Evolutionary conservation across 2,113 vertebrate genomes (phyloP), one percentile per base, ranked within the genome.

Genomic region (Eclectus roratus): DNA sequence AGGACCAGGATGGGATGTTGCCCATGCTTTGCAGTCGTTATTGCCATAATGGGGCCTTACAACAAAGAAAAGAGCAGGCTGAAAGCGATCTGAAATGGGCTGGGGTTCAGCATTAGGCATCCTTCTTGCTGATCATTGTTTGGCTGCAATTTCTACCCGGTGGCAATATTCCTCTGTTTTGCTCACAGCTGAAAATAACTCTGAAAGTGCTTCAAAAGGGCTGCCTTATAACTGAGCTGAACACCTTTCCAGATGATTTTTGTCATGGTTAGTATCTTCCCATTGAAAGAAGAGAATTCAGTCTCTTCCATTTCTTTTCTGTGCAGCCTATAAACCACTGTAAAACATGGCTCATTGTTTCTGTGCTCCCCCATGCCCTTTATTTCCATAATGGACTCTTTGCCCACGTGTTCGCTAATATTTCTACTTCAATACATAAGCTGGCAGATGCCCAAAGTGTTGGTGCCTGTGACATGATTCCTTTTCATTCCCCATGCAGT

Each of bases 111-210:
- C 71, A 89, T 49, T 79, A 82, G 74, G 87, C 71, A 87, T 94
- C 78, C 71, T 85, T 94, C 91, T 66, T 85, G 88, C 63, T 4
- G 14, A 21, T 58, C 64, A 44, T 55, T 91, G 86, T 89, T 94
- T 93, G 85, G 87, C 70, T 91, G 91, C 66, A 88, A 89, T 97
- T 95, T 83, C 85, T 70, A 63, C 68, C 46, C 24, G 1, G 91
- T 88, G 60, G 79, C 88, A 89, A 90, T 85, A 94, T 80, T 93
- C 89, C 89, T 88, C 71, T 60, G 64, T 79, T 95, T 97, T 89
- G 71, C 91, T 96, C 24, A 5, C 82, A 90, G 91, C 89, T 93
- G 93, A 95, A 96, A 97, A 91, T 95, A 93, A 93, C 79, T 71
- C 70, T 73, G 58, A 83, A 91, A 94, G 82, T 89, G 81, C 85